These are phyloP conservation scores for Mus musculus DNA, from an alignment of 2,113 vertebrate species.

Conservation along the genomic window GRCm39 chr16:55834001-55834500, in stretches of 20 bases:
- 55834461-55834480: neutral
- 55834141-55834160: no score
- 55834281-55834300: neutral
- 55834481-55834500: neutral
- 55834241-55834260: neutral
- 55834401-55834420: neutral
- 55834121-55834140: no score
- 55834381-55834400: neutral
- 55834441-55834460: neutral
- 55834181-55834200: neutral
- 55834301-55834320: neutral
- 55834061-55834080: no score
- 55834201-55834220: neutral
- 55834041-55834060: no score
- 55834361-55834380: neutral
- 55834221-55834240: neutral
- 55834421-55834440: neutral
- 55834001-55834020: no score
- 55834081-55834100: no score
- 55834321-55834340: neutral
- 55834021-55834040: no score
- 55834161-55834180: neutral
- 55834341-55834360: neutral
- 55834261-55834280: neutral
- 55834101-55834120: no score